Evolutionary conservation across 2,797 vertebrate species (phyloP), one percentile per base, ranked within the genome.

Genomic region (Phrynocephalus guinanensis): DNA sequence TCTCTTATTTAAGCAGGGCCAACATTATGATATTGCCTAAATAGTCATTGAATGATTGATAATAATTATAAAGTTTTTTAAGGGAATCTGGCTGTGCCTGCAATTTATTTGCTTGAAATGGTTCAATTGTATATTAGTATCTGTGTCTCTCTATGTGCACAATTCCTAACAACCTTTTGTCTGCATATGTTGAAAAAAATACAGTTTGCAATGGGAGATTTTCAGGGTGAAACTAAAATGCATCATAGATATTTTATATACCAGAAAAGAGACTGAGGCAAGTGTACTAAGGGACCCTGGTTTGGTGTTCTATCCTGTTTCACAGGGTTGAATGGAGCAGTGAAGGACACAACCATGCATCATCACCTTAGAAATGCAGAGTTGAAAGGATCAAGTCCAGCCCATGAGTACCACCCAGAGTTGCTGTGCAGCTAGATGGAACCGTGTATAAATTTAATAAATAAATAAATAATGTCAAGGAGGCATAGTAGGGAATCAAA

Each of bases 1-100:
- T 95, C 87, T 93, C 80, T 94, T 93, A 89, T 33, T 79, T 92
- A 90, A 94, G 82, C 88, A 68, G 66, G 15, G 8, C 70, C 44
- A 77, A 73, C 24, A 56, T 80, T 63, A 73, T 16, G 60, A 56
- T 73, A 71, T 60, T 83, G 66, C 38, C 18, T 84, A 75, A 73
- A 86, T 48, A 44, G 30, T 75, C n/a, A 66, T 56, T 67, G 33
- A 38, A 81, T 84, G 9, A 28, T 50, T 3, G 20, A 75, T 38
- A 66, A 50, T 28, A 20, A 50, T 66, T n/a, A 63, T 75, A 56
- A 24, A 11, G 24, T 80, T 72, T 72, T 79, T 56, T 79, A 79
- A 38, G 26, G 5, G 44, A 38, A 75, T 67, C 15, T 48, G 26
- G 44, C 28, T 85, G 5, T 86, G 24, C 63, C 33, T 82, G 38